Percentiles rank a stretch among this genome's conserved stretches.
Conservation (phyloP, 2,113 vertebrate species). For the Piaya cayana region DNA sequence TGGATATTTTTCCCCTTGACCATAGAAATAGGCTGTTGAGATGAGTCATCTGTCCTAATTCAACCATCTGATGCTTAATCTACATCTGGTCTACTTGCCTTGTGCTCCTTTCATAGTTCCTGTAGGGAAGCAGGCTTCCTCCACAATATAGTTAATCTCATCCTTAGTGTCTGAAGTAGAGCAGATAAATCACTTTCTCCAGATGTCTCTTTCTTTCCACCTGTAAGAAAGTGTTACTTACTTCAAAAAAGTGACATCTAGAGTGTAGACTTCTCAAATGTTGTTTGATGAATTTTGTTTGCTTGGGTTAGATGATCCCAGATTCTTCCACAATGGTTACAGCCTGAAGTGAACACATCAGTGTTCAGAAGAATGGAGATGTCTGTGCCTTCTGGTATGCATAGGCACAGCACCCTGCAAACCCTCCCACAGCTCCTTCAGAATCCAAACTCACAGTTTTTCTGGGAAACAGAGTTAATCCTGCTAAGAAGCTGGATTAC, state of each 20-base stretch:
- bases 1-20: neutral
- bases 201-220: neutral
- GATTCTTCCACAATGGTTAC: neutral
- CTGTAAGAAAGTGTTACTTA: neutral
- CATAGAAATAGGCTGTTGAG: neutral
- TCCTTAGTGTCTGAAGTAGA: neutral
- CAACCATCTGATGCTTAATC: neutral
- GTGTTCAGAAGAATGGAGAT: neutral
- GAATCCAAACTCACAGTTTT: neutral
- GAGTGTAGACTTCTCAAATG: rapidly evolving
- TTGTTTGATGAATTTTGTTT: neutral
- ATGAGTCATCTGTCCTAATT: neutral
- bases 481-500: neutral
- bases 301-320: neutral
- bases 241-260: neutral
- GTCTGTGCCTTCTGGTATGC: neutral
- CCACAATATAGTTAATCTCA: neutral
- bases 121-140: neutral
- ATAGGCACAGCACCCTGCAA: neutral
- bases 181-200: neutral
- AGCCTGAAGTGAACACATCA: neutral
- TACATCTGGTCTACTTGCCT: neutral
- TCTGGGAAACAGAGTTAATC: neutral
- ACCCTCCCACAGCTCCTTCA: neutral
- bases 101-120: neutral